Percentiles rank a stretch among this genome's conserved stretches.
Conservation (phyloP, 2,113 vertebrate species). For the Nycticryphes semicollaris region DNA sequence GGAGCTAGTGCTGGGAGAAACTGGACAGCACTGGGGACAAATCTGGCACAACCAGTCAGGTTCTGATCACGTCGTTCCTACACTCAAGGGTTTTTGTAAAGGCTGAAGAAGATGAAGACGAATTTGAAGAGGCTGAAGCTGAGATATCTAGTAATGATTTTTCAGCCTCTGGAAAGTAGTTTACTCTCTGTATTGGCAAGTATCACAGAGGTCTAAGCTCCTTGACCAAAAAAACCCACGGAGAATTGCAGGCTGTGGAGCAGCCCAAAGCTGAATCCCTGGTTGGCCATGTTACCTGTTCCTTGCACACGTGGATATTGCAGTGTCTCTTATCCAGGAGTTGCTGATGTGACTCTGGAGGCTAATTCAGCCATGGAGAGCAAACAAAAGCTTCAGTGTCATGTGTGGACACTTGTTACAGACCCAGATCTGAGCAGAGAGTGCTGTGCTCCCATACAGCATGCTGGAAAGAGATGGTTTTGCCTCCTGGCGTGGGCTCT, state of each 20-base stretch:
- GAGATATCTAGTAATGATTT: background rate
- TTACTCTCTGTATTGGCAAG: background rate
- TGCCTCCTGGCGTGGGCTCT: background rate
- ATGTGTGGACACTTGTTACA: background rate
- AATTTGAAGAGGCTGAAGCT: background rate
- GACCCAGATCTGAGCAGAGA: background rate
- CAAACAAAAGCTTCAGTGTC: background rate
- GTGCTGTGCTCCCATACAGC: background rate
- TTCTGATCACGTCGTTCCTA: background rate
- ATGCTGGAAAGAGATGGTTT: background rate
- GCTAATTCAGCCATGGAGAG: background rate
- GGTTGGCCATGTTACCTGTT: accelerated
- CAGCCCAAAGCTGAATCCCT: background rate
- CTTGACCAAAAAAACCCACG: background rate
- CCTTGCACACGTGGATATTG: background rate
- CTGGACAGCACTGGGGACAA: background rate
- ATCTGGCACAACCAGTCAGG: background rate
- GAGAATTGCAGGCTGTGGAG: background rate
- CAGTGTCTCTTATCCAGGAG: background rate
- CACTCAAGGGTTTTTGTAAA: background rate
- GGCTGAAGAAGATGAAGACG: background rate
- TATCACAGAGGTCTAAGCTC: background rate
- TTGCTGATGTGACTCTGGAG: background rate
- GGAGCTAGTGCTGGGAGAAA: background rate
- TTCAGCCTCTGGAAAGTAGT: background rate